These are phyloP conservation scores for Meles meles DNA, from an alignment of 2,113 vertebrate genomes.

Conservation along the genomic window DNA sequence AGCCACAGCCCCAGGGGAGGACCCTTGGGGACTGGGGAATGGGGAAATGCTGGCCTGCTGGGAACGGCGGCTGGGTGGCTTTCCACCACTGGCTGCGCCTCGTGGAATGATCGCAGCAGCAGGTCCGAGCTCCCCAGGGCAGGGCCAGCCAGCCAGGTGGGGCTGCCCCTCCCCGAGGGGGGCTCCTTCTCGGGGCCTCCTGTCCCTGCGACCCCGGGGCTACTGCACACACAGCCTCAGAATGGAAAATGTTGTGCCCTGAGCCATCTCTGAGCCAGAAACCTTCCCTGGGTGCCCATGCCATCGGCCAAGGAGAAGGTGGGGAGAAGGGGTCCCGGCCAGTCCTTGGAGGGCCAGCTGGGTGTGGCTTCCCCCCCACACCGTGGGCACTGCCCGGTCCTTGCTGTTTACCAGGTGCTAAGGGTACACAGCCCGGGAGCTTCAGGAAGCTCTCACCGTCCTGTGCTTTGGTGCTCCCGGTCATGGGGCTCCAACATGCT, in stretches of 20 bases:
- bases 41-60: neutral
- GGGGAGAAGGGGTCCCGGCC: neutral
- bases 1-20: neutral
- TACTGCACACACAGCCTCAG: neutral
- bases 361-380: neutral
- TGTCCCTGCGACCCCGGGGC: neutral
- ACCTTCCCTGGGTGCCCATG: neutral
- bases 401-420: neutral
- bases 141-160: neutral
- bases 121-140: neutral
- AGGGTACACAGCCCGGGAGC: neutral
- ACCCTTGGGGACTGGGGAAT: neutral
- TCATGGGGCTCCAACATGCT: neutral
- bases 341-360: fast-evolving
- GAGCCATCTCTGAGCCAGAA: neutral
- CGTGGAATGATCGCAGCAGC: neutral
- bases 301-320: neutral
- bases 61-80: neutral
- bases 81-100: no score
- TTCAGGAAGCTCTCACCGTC: neutral
- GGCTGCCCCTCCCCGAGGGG: neutral
- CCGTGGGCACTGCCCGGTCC: fast-evolving
- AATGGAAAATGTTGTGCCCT: neutral
- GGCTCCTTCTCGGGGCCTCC: neutral
- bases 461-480: neutral